phyloP scores from a whole-genome alignment of 1,140 invertebrate genomes.

The Asbolus verrucosus region DNA sequence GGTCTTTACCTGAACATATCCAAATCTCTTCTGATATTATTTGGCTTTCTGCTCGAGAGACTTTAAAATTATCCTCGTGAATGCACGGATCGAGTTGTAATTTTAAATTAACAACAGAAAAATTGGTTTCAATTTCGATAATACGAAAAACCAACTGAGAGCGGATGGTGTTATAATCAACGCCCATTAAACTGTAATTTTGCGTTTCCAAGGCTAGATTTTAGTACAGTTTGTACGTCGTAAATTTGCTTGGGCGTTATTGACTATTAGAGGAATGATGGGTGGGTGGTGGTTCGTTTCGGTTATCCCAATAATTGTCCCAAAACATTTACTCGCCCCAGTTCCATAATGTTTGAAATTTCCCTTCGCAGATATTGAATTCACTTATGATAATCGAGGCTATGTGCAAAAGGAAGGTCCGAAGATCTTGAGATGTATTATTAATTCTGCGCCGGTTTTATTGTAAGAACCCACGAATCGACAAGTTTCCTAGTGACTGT shows the following conservation, averaged over 20 bases:
- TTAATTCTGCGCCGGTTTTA: conserved; percentile 7
- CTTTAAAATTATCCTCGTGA: background rate
- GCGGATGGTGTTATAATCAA: background rate
- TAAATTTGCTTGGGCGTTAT: background rate
- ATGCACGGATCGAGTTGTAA: background rate
- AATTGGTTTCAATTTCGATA: background rate
- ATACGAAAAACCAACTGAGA: background rate
- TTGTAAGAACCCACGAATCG: conserved; percentile 9
- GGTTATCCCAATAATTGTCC: background rate
- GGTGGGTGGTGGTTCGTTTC: background rate
- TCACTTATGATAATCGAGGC: conserved; percentile 13
- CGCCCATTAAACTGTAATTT: background rate
- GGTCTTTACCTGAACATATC: background rate
- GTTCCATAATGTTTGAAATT: background rate
- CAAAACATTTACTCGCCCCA: conserved; percentile 6
- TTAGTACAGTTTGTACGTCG: background rate
- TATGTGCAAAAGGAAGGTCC: no score
- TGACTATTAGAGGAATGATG: background rate
- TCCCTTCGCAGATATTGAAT: background rate
- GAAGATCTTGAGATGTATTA: conserved; percentile 15
- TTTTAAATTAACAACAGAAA: background rate
- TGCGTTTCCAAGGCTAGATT: background rate
- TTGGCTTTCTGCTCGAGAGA: background rate
- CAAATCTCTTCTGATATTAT: background rate
- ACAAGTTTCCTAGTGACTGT: conserved; percentile 8